A percentile compares a stretch with the other conserved stretches of the same genome.
These are phyloP conservation scores for Chydorus sphaericus DNA, from an alignment of 2,888 invertebrate species.

Conservation along the genomic window DNA sequence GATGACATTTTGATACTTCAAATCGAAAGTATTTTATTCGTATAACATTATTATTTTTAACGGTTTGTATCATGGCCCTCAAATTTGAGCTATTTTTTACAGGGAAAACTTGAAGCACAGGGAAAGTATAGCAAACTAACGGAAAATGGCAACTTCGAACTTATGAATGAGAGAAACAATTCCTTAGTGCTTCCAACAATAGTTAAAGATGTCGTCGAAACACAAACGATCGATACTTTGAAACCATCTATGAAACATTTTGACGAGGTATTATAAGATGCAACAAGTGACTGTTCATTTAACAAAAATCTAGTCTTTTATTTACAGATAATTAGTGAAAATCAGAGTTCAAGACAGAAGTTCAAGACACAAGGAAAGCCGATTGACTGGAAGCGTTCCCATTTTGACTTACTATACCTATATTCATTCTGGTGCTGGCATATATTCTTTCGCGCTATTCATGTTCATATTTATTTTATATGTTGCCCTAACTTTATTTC, in stretches of 20 bases:
- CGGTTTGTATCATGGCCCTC: background rate
- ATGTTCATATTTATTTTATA: conserved; percentile 37
- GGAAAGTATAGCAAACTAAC: conserved; percentile 53
- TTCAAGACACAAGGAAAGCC: conserved; percentile 8
- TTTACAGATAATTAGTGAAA: no score
- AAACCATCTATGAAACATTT: no score
- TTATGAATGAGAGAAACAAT: conserved; percentile 57
- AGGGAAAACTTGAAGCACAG: conserved; percentile 35
- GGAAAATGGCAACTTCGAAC: no score
- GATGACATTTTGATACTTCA: conserved; percentile 49
- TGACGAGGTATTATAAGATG: no score
- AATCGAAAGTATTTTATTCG: conserved; percentile 40
- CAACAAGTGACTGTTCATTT: no score
- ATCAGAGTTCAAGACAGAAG: conserved; percentile 10
- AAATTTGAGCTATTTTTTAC: no score
- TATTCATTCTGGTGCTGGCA: conserved; percentile 49
- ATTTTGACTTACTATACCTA: conserved; percentile 39
- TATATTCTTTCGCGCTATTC: conserved; percentile 41
- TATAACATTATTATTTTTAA: no score
- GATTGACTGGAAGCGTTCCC: conserved; percentile 20
- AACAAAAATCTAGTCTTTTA: background rate
- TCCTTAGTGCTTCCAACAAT: conserved; percentile 54
- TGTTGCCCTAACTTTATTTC: conserved; percentile 45
- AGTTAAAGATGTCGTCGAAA: background rate
- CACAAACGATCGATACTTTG: no score